A percentile compares a stretch with the other conserved stretches of the same genome.
These are phyloP conservation scores for Drosophila obscura DNA, from an alignment of 1,140 invertebrate genomes.

Conservation along the genomic window DNA sequence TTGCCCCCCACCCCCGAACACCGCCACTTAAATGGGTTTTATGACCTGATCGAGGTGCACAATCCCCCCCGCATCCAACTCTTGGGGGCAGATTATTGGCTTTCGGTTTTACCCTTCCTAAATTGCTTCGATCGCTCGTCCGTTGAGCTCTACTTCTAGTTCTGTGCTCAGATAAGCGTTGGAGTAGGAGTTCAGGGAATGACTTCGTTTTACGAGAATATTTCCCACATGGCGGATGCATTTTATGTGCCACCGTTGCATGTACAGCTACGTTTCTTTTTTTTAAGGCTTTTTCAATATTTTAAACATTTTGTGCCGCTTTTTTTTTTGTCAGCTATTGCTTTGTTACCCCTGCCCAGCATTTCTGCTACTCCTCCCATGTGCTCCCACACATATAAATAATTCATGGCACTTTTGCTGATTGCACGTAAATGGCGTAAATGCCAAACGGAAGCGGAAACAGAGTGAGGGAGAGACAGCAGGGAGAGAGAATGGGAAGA, in stretches of 20 bases:
- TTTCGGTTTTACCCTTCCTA: neutral
- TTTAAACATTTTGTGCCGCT: conserved; percentile 29
- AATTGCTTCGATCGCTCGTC: conserved; percentile 15
- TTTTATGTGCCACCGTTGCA: conserved; percentile 31
- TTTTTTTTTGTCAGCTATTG: conserved; percentile 36
- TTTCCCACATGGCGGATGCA: conserved; percentile 39
- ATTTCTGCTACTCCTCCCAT: neutral
- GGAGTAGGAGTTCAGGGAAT: conserved; percentile 1
- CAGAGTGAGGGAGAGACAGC: neutral
- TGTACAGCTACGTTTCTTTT: neutral
- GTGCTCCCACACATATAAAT: conserved; percentile 45
- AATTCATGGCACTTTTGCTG: conserved; percentile 78
- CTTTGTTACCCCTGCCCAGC: conserved; percentile 27
- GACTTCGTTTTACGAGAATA: conserved; percentile 13
- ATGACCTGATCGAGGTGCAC: conserved; percentile 25
- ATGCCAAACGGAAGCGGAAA: conserved; percentile 61
- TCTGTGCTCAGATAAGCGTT: neutral
- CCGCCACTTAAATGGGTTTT: conserved; percentile 25
- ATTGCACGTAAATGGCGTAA: conserved; percentile 80
- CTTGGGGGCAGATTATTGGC: conserved; percentile 5
- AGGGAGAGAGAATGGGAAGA: neutral
- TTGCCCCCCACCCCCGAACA: neutral
- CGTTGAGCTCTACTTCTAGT: neutral
- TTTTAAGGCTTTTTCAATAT: conserved; percentile 43
- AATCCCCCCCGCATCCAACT: neutral